Conservation (phyloP, 2,888 invertebrate genomes). For the Plagodis pulveraria region DNA sequence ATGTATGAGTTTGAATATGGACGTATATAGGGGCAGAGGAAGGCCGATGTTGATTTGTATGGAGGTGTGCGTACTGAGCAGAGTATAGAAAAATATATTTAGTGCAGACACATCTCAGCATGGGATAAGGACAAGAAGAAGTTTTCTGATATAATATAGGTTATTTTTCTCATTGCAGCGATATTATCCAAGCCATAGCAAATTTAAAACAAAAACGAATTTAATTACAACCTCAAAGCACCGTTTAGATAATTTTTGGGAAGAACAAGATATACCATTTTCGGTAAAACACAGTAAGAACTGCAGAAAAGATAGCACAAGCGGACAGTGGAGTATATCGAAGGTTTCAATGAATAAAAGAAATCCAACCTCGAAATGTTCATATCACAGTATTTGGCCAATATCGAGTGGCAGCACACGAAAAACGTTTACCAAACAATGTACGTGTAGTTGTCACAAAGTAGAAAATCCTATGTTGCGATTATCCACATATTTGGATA, state of each 20-base stretch:
- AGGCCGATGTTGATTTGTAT: no score
- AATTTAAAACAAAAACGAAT: conserved; percentile 28
- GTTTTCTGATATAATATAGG: neutral
- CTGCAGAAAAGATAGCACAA: conserved; percentile 35
- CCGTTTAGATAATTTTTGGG: conserved; percentile 48
- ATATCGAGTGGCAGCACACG: neutral
- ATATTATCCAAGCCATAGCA: conserved; percentile 16
- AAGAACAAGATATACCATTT: conserved; percentile 34
- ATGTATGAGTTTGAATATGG: no score
- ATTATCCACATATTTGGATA: conserved; percentile 64
- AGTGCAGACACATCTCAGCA: no score
- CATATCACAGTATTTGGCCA: conserved; percentile 45
- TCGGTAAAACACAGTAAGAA: conserved; percentile 34
- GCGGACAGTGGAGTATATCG: conserved; percentile 51
- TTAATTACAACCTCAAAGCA: conserved; percentile 36
- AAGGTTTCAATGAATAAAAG: conserved; percentile 32
- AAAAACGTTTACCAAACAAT: conserved; percentile 7
- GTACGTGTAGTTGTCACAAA: conserved; percentile 40
- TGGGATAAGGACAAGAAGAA: no score
- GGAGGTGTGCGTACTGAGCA: no score
- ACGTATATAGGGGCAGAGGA: no score
- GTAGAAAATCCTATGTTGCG: conserved; percentile 62
- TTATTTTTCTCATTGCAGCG: conserved; percentile 12
- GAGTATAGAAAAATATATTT: no score
- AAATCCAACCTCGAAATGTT: conserved; percentile 33